phyloP scores from a whole-genome alignment of 2,888 invertebrate species.

The Endomychus coccineus region DNA sequence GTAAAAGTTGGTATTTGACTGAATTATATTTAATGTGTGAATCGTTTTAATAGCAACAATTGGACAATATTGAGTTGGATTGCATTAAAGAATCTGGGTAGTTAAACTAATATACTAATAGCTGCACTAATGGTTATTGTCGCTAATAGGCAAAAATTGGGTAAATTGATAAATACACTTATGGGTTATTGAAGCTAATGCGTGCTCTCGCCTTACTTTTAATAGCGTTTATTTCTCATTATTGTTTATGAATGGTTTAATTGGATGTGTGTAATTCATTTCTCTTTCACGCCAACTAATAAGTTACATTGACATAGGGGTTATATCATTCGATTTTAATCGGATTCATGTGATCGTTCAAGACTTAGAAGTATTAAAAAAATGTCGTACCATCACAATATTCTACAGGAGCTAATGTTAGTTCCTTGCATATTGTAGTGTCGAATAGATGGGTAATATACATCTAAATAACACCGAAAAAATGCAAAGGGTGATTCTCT shows the following conservation, averaged over 20 bases:
- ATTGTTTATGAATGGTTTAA: slow-evolving; percentile 18
- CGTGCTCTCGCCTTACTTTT: slow-evolving; percentile 31
- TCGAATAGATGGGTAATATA: no score
- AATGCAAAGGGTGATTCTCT: no score
- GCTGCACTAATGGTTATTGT: slow-evolving; percentile 46
- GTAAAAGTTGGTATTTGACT: slow-evolving; percentile 40
- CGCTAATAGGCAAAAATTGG: slow-evolving; percentile 48
- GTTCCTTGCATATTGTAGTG: no score
- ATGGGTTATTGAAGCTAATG: slow-evolving; percentile 37
- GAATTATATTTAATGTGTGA: slow-evolving; percentile 40
- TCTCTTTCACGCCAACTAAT: no score
- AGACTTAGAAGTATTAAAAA: no score
- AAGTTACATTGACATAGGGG: no score
- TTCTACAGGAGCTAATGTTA: no score
- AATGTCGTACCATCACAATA: no score
- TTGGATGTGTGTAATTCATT: no score
- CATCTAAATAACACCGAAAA: no score
- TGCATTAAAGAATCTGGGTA: slow-evolving; percentile 47
- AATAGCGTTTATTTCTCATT: slow-evolving; percentile 25
- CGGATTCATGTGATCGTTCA: no score
- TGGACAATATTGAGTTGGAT: slow-evolving; percentile 47
- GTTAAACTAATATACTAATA: slow-evolving; percentile 46
- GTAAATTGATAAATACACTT: slow-evolving; percentile 49
- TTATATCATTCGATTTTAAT: no score
- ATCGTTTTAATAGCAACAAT: slow-evolving; percentile 46